Evolutionary conservation across 2,888 invertebrate genomes (phyloP).

Genomic region (Dasypolia templi): DNA sequence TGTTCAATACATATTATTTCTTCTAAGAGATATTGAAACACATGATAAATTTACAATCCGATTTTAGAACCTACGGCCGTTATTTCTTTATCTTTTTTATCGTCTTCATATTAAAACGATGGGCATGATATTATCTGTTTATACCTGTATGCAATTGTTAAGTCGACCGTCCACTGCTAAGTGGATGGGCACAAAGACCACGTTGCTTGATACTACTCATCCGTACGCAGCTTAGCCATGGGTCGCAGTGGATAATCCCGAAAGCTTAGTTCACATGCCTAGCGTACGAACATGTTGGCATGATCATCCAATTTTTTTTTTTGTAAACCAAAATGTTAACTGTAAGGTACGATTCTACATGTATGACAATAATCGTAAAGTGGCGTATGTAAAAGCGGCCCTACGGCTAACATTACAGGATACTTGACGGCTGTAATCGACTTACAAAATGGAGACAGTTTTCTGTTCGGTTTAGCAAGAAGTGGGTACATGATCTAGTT

Average conservation of each 20-base stretch:
- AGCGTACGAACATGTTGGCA: background rate
- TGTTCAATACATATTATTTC: background rate
- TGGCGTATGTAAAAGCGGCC: slow-evolving; percentile 11
- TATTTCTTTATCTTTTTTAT: background rate
- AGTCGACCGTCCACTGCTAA: background rate
- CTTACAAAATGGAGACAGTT: slow-evolving; percentile 25
- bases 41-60: background rate
- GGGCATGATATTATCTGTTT: background rate
- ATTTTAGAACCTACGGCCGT: background rate
- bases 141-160: background rate
- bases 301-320: background rate
- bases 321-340: background rate
- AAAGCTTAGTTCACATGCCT: too few relatives aligned
- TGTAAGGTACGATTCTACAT: background rate
- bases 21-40: slow-evolving; percentile 36
- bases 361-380: background rate
- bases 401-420: background rate
- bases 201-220: background rate
- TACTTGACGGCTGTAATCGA: background rate
- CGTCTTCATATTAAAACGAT: background rate
- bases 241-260: too few relatives aligned
- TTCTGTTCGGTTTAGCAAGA: background rate
- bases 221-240: background rate
- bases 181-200: background rate
- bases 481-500: background rate